Evolutionary conservation across 2,797 vertebrate species (phyloP).

Genomic region (Rhinophrynus dorsalis): DNA sequence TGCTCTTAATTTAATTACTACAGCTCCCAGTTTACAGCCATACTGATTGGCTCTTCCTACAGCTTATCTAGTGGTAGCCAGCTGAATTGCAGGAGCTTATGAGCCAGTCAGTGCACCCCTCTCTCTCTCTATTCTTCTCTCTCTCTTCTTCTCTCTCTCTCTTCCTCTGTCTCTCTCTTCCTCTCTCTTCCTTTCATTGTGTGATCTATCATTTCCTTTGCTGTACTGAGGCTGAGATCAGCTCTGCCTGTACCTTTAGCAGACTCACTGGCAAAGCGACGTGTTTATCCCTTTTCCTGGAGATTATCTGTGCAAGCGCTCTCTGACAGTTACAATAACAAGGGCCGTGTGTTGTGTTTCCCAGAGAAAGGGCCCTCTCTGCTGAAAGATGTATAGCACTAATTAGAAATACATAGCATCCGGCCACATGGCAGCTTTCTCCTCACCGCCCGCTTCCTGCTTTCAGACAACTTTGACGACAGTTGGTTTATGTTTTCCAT

Average conservation of each 20-base stretch:
- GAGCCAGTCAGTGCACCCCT: slow-evolving; percentile 51
- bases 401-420: slow-evolving; percentile 99
- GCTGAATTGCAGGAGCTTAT: slow-evolving; percentile 10
- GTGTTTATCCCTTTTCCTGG: slow-evolving; percentile 81
- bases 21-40: too few species aligned
- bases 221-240: slow-evolving; percentile 68
- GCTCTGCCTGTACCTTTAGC: slow-evolving; percentile 71
- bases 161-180: slow-evolving; percentile 51
- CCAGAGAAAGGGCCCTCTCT: slow-evolving; percentile 91
- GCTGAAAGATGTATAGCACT: slow-evolving; percentile 99
- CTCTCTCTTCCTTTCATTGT: slow-evolving; percentile 52
- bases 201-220: slow-evolving; percentile 62
- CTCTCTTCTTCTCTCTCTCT: slow-evolving; percentile 51
- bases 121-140: slow-evolving; percentile 47
- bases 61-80: slow-evolving; percentile 3
- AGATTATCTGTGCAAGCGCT: slow-evolving; percentile 83
- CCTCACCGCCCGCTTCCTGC: slow-evolving; percentile 95
- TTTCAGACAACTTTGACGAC: slow-evolving; percentile 94
- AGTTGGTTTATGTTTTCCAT: slow-evolving; percentile 91
- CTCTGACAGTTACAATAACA: slow-evolving; percentile 85
- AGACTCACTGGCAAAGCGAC: slow-evolving; percentile 72
- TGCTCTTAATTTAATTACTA: too few species aligned
- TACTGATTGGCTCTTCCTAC: slow-evolving; percentile 6
- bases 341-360: slow-evolving; percentile 78
- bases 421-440: slow-evolving; percentile 99